Evolutionary conservation across 2,113 vertebrate species (phyloP).

Genomic region (Egretta garzetta): DNA sequence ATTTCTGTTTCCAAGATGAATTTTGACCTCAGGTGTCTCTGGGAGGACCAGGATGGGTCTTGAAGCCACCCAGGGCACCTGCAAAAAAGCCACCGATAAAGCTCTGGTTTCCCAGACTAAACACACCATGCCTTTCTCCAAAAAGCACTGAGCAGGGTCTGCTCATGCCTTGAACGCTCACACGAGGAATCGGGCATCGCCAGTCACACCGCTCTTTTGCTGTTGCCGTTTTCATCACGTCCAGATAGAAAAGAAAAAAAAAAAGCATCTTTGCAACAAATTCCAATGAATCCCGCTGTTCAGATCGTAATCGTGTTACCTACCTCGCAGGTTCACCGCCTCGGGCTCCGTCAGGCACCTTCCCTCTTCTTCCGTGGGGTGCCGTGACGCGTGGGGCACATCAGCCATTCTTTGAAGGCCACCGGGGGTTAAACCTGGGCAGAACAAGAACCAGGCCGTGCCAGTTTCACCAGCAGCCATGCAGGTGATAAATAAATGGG

Average conservation of each 20-base stretch:
- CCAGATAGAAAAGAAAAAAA: background rate
- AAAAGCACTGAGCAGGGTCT: background rate
- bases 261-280: background rate
- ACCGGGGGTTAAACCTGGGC: background rate
- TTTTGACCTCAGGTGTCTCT: background rate
- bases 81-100: background rate
- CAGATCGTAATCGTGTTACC: background rate
- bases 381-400: background rate
- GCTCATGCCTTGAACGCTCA: background rate
- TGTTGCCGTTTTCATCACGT: background rate
- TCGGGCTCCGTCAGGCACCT: background rate
- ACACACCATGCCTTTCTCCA: background rate
- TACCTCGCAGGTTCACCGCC: slow-evolving; percentile 24
- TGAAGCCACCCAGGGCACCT: background rate
- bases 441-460: background rate
- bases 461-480: background rate
- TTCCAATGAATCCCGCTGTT: background rate
- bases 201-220: background rate
- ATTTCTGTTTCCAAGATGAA: slow-evolving; percentile 28
- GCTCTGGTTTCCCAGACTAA: background rate
- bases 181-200: background rate
- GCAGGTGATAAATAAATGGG: background rate
- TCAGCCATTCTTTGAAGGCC: background rate
- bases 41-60: background rate
- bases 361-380: background rate